phyloP scores from a whole-genome alignment of 2,888 invertebrate species.

The Rotaria socialis region DNA sequence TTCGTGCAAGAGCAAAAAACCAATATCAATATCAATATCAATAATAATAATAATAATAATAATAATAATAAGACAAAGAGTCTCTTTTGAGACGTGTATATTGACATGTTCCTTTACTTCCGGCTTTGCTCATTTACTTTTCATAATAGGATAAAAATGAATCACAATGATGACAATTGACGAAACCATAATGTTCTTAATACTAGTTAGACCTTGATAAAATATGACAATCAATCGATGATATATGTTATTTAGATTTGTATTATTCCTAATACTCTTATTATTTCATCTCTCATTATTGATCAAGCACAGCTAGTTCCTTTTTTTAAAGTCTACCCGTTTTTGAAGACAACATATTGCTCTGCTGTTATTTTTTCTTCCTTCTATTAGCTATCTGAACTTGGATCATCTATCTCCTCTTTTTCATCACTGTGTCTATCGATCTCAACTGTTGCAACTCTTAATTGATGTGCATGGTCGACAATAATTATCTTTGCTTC shows the following conservation, averaged over 20 bases:
- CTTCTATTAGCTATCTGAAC: background rate
- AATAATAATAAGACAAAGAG: background rate
- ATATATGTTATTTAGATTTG: too few relatives aligned
- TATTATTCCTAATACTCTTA: too few relatives aligned
- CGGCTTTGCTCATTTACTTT: background rate
- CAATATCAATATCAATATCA: background rate
- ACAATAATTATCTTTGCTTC: slow-evolving; percentile 23
- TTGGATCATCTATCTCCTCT: background rate
- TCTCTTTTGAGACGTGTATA: background rate
- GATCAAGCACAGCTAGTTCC: too few relatives aligned
- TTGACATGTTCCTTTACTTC: background rate
- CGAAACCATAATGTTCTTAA: too few relatives aligned
- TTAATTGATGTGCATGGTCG: slow-evolving; percentile 27
- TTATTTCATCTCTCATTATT: too few relatives aligned
- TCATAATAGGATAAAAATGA: background rate
- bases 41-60: too few relatives aligned
- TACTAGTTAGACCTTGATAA: background rate
- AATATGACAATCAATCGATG: background rate
- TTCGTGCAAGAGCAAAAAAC: background rate
- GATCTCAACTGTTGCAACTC: background rate
- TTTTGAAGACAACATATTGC: too few relatives aligned
- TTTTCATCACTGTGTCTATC: background rate
- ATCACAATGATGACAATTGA: background rate
- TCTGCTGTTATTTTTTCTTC: too few relatives aligned
- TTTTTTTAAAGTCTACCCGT: too few relatives aligned